phyloP scores from a whole-genome alignment of 2,797 vertebrate genomes.

The Peromyscus eremicus region DNA sequence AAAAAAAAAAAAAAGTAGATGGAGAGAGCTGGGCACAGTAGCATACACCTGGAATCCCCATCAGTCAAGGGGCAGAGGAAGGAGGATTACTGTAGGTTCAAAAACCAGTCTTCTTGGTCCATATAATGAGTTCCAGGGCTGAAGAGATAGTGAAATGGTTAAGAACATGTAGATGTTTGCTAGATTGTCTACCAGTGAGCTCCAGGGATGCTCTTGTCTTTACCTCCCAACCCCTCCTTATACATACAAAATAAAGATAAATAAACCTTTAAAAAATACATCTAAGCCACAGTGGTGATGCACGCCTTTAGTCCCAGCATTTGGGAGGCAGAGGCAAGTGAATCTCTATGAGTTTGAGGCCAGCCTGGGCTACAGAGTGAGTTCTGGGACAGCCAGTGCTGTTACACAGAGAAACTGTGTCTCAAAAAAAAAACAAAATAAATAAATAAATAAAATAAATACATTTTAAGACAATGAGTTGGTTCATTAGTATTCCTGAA shows the following conservation, averaged over 20 bases:
- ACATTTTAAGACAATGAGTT: constrained; percentile 16
- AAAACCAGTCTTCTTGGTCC: neutral
- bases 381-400: neutral
- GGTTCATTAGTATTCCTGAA: neutral
- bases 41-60: neutral
- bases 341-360: neutral
- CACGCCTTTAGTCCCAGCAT: neutral
- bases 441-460: neutral
- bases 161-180: neutral
- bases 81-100: neutral
- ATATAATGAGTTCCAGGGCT: neutral
- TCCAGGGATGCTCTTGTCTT: neutral
- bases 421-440: no score
- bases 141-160: neutral
- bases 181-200: neutral
- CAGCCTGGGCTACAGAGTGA: neutral
- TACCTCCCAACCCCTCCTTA: no score
- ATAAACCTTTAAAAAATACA: neutral
- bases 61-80: neutral
- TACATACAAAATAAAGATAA: neutral
- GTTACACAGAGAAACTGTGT: no score
- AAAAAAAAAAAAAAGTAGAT: neutral
- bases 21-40: neutral
- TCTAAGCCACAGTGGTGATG: neutral
- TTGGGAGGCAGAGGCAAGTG: neutral